Evolutionary conservation across 1,140 invertebrate species (phyloP).

Genomic region (Himalopsyche phryganea): DNA sequence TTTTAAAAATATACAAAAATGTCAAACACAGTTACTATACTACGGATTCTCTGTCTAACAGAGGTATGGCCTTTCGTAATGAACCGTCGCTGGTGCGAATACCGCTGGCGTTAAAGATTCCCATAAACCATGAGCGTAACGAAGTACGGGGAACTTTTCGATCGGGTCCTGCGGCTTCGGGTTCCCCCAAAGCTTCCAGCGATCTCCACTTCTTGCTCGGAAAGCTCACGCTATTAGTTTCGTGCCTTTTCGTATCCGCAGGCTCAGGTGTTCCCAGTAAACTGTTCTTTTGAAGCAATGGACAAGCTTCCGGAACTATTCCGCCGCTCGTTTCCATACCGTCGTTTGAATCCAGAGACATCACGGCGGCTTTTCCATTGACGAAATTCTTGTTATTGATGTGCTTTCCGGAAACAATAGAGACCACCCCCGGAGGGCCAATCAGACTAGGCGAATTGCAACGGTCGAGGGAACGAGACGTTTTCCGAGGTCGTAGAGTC

Average conservation of each 20-base stretch:
- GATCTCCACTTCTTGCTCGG: constrained; percentile 70
- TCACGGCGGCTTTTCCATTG: constrained; percentile 49
- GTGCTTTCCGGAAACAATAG: constrained; percentile 41
- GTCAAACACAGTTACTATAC: constrained; percentile 31
- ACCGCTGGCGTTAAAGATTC: constrained; percentile 64
- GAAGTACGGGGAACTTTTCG: constrained; percentile 53
- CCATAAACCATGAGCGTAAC: constrained; percentile 65
- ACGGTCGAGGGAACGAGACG: constrained; percentile 45
- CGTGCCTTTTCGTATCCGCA: constrained; percentile 43
- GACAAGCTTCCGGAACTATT: constrained; percentile 52
- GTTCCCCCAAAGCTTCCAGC: constrained; percentile 63
- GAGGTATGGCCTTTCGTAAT: constrained; percentile 55
- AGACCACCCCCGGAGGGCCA: constrained; percentile 34
- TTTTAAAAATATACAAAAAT: no score
- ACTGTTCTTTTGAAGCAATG: constrained; percentile 47
- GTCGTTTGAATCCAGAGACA: constrained; percentile 47
- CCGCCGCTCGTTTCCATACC: constrained; percentile 52
- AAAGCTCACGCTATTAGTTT: constrained; percentile 51
- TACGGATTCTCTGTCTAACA: constrained; percentile 48
- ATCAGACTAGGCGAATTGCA: constrained; percentile 33
- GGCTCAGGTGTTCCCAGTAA: constrained; percentile 43
- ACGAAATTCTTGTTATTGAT: constrained; percentile 39
- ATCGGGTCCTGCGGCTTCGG: constrained; percentile 44
- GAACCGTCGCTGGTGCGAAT: constrained; percentile 62
- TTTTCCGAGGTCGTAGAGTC: constrained; percentile 38